These are phyloP conservation scores for Neosalanx taihuensis DNA, from an alignment of 2,797 vertebrate species.

Conservation along the genomic window DNA sequence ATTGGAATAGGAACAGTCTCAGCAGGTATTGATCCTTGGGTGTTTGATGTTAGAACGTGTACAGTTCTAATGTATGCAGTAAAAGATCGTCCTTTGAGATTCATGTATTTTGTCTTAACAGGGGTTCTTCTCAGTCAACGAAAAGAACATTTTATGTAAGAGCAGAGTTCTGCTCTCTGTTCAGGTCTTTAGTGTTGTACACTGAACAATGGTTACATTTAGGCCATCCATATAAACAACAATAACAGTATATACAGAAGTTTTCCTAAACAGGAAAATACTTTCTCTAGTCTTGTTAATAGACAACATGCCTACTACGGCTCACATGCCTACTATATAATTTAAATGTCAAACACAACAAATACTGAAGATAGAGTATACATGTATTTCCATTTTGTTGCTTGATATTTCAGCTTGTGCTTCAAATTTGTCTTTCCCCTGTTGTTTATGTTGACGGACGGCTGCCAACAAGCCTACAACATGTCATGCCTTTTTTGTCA, in stretches of 20 bases:
- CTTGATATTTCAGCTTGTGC: too few relatives aligned
- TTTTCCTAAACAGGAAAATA: neutral
- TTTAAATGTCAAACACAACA: too few relatives aligned
- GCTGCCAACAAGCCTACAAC: neutral
- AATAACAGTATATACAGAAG: too few relatives aligned
- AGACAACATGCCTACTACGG: neutral
- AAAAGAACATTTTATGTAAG: conserved; percentile 15
- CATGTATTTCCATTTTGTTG: too few relatives aligned
- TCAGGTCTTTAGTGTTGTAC: too few relatives aligned
- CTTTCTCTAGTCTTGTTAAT: neutral
- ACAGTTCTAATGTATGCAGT: conserved; percentile 39
- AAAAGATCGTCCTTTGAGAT: conserved; percentile 20
- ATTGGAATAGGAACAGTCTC: conserved; percentile 28
- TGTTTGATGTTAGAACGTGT: conserved; percentile 38
- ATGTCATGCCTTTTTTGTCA: neutral
- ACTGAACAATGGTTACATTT: too few relatives aligned
- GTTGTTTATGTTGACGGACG: neutral
- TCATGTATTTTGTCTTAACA: conserved; percentile 13
- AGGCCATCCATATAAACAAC: neutral
- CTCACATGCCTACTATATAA: too few relatives aligned
- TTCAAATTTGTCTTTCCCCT: neutral
- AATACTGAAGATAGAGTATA: too few relatives aligned
- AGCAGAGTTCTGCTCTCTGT: neutral
- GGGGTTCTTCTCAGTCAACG: neutral
- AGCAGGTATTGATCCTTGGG: conserved; percentile 27